Percentiles rank a stretch among this genome's conserved stretches.
These are phyloP conservation scores for Drosophila kambysellisi DNA, from an alignment of 2,888 invertebrate species.

Conservation along the genomic window DNA sequence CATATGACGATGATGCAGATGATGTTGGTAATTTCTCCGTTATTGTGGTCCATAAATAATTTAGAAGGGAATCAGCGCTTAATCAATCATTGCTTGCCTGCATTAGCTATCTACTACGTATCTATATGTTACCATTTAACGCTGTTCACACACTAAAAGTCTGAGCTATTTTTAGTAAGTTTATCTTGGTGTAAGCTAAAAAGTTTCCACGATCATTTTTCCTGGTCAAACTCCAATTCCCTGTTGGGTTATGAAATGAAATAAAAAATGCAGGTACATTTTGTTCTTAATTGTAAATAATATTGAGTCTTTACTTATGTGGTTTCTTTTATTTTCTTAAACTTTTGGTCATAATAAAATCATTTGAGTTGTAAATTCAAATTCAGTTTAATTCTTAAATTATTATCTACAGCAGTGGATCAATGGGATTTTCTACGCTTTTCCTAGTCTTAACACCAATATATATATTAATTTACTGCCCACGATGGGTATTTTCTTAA, in stretches of 20 bases:
- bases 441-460: not conserved
- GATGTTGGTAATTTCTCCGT: conserved; percentile 16
- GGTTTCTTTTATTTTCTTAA: not conserved
- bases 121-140: not conserved
- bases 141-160: not conserved
- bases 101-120: not conserved
- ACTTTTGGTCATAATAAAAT: not conserved
- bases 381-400: not conserved
- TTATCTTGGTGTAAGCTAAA: not conserved
- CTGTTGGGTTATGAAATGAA: not conserved
- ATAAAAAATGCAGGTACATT: not conserved
- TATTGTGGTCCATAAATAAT: not conserved
- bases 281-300: not conserved
- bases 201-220: not conserved
- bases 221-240: not conserved
- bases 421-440: not conserved
- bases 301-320: not conserved
- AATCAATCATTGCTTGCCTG: not conserved
- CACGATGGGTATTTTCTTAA: not conserved
- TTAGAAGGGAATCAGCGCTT: not conserved
- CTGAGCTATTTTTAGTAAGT: not conserved
- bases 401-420: not conserved
- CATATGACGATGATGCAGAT: conserved; percentile 39
- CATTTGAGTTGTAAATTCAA: not conserved
- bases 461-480: not conserved